Evolutionary conservation across 2,888 invertebrate species (phyloP), one percentile per base, ranked within the genome.

Genomic region (Xestia xanthographa): DNA sequence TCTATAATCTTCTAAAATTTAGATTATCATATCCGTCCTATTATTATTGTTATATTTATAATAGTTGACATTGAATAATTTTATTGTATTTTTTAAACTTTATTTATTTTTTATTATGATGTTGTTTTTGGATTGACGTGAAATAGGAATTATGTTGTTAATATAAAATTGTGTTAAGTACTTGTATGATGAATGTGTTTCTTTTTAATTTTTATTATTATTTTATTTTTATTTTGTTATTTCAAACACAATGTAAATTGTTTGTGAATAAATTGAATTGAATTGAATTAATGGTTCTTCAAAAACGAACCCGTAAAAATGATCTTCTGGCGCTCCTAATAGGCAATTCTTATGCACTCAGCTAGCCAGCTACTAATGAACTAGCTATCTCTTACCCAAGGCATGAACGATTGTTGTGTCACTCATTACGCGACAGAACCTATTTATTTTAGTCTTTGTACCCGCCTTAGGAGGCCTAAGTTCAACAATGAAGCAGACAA

Each of bases 401-500:
- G 0, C 48, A 48, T 22, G 5, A 22, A 48, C 5, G 5, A 22
- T 67, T 22, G 17, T 48, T 17, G n/a, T 22, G 9, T n/a, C 6
- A 53, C n/a, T 20, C 34, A 50, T 11, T n/a, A n/a, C 3, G 17
- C 17, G 5, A 34, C 6, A 29, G 9, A 41, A 14, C 9, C 9
- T 17, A 26, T 38, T 74, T 29, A 56, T 56, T 29, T 58, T n/a
- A 14, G 5, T 20, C 9, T 58, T 50, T 62, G 48, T 34, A 60
- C 45, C n/a, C 34, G 58, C 34, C 34, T 22, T 34, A 74, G 22
- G 34, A 38, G n/a, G 20, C 38, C 38, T 48, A 63, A 67, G 77
- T 67, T 79, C 66, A 76, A 38, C 48, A 34, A 17, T 48, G 29
- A 12, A 58, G 43, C 43, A 65, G 43, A 75, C 29, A 50, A 34